Conservation (phyloP, 2,113 vertebrate species). For the Catharus fuscescens region DNA sequence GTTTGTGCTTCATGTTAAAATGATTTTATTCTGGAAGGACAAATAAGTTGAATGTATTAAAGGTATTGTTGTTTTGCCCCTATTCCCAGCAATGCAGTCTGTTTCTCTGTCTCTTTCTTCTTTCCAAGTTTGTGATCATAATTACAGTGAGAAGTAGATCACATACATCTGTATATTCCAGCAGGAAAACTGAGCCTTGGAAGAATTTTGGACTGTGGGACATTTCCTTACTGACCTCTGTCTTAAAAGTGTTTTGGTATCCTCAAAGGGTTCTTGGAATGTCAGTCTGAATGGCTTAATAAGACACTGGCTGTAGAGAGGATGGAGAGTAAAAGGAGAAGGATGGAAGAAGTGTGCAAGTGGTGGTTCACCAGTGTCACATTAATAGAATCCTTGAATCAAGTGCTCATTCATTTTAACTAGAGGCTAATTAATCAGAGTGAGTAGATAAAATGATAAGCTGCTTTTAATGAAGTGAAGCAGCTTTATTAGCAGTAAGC, state of each 20-base stretch:
- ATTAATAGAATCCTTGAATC: conserved; percentile 55
- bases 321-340: not conserved
- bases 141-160: not conserved
- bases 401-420: conserved; percentile 66
- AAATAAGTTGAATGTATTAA: not conserved
- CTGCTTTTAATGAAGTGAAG: conserved; percentile 69
- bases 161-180: not conserved
- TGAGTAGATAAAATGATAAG: conserved; percentile 68
- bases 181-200: not conserved
- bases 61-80: not conserved
- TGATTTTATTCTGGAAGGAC: not conserved
- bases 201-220: not conserved
- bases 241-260: not conserved
- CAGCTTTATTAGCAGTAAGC: conserved; percentile 56
- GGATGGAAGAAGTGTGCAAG: not conserved
- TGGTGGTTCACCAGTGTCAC: not conserved
- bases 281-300: rapidly evolving
- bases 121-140: conserved; percentile 22
- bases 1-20: not conserved
- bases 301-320: not conserved
- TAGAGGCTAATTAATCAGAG: conserved; percentile 68
- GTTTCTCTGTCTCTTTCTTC: not conserved
- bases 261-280: not conserved
- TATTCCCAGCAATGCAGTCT: not conserved
- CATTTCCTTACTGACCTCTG: not conserved